Evolutionary conservation across 2,888 invertebrate species (phyloP).

Genomic region (Oxyteleia sp.): DNA sequence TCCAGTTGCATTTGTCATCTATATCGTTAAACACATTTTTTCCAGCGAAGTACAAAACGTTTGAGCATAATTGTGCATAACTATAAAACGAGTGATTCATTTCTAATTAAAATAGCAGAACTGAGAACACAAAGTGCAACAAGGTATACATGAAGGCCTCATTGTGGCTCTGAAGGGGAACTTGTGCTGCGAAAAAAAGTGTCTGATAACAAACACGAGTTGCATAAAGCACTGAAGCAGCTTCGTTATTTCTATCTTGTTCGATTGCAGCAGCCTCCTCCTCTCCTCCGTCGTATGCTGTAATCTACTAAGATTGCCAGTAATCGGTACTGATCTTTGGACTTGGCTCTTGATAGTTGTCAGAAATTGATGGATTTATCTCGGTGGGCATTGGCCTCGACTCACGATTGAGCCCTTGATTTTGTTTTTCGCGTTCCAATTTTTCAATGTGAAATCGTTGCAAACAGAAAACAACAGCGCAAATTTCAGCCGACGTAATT

Average conservation of each 20-base stretch:
- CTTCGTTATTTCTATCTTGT: slow-evolving; percentile 67
- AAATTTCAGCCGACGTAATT: no score
- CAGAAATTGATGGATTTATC: slow-evolving; percentile 72
- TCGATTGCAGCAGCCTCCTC: slow-evolving; percentile 51
- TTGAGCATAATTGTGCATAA: no score
- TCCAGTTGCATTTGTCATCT: no score
- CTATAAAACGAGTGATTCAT: no score
- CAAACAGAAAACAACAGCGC: no score
- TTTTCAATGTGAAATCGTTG: no score
- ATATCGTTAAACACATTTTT: no score
- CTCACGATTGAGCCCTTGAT: slow-evolving; percentile 55
- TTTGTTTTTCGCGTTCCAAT: slow-evolving; percentile 18
- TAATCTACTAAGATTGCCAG: slow-evolving; percentile 69
- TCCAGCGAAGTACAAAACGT: no score
- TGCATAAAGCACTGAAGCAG: slow-evolving; percentile 82
- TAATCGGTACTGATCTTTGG: slow-evolving; percentile 70
- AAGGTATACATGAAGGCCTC: slow-evolving; percentile 85
- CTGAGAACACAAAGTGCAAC: slow-evolving; percentile 64
- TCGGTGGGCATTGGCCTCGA: slow-evolving; percentile 68
- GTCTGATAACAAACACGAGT: slow-evolving; percentile 81
- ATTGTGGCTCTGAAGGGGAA: slow-evolving; percentile 78
- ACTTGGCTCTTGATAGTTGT: slow-evolving; percentile 62
- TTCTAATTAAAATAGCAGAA: slow-evolving; percentile 60
- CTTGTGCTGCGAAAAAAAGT: slow-evolving; percentile 72
- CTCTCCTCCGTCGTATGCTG: slow-evolving; percentile 13